Evolutionary conservation across 2,797 vertebrate species (phyloP).

Genomic region (Sciurus carolinensis): DNA sequence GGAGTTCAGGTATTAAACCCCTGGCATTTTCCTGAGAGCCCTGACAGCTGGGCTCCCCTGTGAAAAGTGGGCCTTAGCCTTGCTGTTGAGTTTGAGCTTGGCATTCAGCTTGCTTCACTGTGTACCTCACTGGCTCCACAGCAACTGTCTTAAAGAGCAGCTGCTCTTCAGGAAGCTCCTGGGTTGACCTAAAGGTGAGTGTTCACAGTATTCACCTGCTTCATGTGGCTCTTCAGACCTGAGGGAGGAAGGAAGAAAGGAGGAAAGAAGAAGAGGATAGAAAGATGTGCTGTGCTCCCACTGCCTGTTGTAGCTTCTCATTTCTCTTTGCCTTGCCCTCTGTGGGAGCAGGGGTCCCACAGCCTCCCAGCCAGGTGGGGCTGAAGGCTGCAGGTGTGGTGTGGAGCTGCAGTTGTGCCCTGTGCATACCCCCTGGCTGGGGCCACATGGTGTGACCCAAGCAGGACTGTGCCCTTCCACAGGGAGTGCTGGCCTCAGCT

Average conservation of each 20-base stretch:
- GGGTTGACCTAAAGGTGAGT: conserved; percentile 87
- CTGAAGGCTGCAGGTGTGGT: no score
- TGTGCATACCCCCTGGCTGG: no score
- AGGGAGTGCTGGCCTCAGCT: background rate
- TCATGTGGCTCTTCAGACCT: conserved; percentile 79
- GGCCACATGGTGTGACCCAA: no score
- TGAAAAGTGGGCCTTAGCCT: background rate
- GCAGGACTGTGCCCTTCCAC: no score
- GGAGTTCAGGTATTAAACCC: background rate
- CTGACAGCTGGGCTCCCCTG: background rate
- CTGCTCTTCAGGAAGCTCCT: conserved; percentile 88
- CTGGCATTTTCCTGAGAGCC: background rate
- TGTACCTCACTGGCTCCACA: background rate
- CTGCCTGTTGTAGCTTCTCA: no score
- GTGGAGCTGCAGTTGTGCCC: no score
- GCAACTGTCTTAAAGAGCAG: conserved; percentile 73
- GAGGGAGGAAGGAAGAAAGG: background rate
- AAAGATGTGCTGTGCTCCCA: no score
- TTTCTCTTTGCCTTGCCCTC: no score
- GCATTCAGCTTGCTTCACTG: background rate
- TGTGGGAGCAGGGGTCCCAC: no score
- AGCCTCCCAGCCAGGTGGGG: no score
- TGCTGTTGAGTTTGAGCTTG: background rate
- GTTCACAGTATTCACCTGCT: conserved; percentile 72
- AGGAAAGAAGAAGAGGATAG: no score